Evolutionary conservation across 2,797 vertebrate genomes (phyloP).

Genomic region (Hemibagrus guttatus): DNA sequence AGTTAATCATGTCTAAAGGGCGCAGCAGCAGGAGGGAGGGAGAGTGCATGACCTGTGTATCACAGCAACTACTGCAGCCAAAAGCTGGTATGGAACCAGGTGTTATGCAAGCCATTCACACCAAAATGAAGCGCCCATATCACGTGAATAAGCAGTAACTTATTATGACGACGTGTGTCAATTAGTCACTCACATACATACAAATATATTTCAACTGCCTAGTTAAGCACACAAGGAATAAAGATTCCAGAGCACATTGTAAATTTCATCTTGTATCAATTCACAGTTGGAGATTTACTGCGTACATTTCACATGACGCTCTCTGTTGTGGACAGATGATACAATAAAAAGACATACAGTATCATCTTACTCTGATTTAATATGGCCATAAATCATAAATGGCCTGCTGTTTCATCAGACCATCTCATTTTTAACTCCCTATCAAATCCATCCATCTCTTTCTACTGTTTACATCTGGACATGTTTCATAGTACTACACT

Average conservation of each 20-base stretch:
- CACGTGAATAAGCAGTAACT: background rate
- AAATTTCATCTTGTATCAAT: conserved; percentile 3
- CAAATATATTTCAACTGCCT: background rate
- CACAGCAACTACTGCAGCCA: conserved; percentile 53
- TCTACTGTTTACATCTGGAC: conserved; percentile 22
- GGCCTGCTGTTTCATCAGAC: conserved; percentile 20
- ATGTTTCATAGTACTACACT: background rate
- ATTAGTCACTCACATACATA: background rate
- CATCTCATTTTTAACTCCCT: conserved; percentile 17
- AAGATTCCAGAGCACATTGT: background rate
- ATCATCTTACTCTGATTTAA: conserved; percentile 46
- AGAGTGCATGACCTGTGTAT: conserved; percentile 58
- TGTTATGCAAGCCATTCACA: conserved; percentile 47
- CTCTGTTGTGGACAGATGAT: conserved; percentile 20
- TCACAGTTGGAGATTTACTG: conserved; percentile 28
- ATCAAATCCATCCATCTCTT: conserved; percentile 19
- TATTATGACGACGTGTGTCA: conserved; percentile 2
- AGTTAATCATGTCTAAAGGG: conserved; percentile 60
- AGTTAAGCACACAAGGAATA: background rate
- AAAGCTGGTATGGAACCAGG: conserved; percentile 60
- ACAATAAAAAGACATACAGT: conserved; percentile 30
- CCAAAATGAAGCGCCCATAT: conserved; percentile 32
- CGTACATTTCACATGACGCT: background rate
- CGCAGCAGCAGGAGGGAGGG: conserved; percentile 51
- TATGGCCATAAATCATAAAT: conserved; percentile 42